Base-by-base conservation (phyloP, 2,888 invertebrate genomes). In the Lapara coniferarum region DNA sequence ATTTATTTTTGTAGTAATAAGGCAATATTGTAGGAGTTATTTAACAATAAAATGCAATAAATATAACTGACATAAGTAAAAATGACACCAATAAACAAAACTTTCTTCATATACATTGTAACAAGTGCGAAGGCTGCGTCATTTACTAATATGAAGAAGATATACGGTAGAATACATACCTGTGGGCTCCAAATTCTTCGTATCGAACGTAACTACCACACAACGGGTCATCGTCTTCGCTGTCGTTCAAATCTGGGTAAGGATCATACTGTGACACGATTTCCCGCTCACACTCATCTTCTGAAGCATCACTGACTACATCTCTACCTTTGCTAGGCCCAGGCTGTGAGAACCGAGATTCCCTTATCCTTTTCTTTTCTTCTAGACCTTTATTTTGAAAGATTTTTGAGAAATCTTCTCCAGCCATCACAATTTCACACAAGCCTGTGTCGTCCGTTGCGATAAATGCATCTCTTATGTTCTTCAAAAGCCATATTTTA, bases 391-490 rank as follows among this genome's bases (percentile, higher is more conserved):
- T 91, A 77, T 88, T 89, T 85, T 91, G 91, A 77, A 94, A 92
- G 69, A 93, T 87, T 86, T 93, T 94, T 69, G 97, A 96, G 78
- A 97, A 94, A 89, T 97, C 96, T 86, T 98, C 98, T 69, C 97
- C 96, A 51, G 97, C 95, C 97, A 98, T 98, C 69, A 98, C 97
- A 81, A 97, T 95, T 89, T 99, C 98, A 89, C 98, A 98, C 95
- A 98, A 96, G 70, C 98, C 97, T 79, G 98, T 98, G 89, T 99
- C 98, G 92, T 99, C 99, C 30, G 98, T 98, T 37, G 98, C 97
- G 84, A 99, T 97, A 90, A 98, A 99, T 12, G 98, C 98, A 89
- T 98, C 98, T 70, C 98, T 95, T 76, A 99, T 98, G 89, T 98
- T 98, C 71, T 98, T 97, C 68, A 99, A 94, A 66, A 99, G 94